phyloP scores from a whole-genome alignment of 2,888 invertebrate species.

The Stratiomys singularior region DNA sequence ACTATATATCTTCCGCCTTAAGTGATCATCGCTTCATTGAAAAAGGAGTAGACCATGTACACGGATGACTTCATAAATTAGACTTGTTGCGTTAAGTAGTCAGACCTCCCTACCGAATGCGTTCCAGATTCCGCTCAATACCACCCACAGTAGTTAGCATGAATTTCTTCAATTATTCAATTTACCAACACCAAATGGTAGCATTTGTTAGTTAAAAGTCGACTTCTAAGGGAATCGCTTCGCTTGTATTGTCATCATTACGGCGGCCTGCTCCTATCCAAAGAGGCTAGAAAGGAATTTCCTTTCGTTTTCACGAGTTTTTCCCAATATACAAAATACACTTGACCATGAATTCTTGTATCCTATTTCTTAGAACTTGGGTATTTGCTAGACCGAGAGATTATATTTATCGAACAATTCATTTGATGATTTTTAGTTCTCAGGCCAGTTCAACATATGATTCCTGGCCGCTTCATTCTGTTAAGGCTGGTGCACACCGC shows the following conservation, averaged over 20 bases:
- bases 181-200: not conserved
- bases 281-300: not conserved
- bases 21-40: not conserved
- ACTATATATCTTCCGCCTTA: not conserved
- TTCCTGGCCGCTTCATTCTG: not conserved
- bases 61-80: too few species aligned
- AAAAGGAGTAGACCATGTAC: not conserved
- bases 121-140: not conserved
- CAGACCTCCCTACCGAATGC: not conserved
- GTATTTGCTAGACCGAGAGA: constrained; percentile 31
- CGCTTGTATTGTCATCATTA: not conserved
- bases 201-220: not conserved
- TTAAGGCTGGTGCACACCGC: constrained; percentile 5
- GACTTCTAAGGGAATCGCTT: not conserved
- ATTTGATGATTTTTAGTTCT: constrained; percentile 31
- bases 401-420: constrained; percentile 50
- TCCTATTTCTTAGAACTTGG: constrained; percentile 49
- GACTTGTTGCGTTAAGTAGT: not conserved
- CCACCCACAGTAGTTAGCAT: constrained; percentile 10
- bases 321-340: constrained; percentile 23
- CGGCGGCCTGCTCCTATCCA: not conserved
- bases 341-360: constrained; percentile 35
- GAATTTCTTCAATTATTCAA: not conserved
- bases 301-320: not conserved
- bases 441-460: not conserved